Evolutionary conservation across 2,888 invertebrate species (phyloP).

Genomic region (Hymenopus coronatus): DNA sequence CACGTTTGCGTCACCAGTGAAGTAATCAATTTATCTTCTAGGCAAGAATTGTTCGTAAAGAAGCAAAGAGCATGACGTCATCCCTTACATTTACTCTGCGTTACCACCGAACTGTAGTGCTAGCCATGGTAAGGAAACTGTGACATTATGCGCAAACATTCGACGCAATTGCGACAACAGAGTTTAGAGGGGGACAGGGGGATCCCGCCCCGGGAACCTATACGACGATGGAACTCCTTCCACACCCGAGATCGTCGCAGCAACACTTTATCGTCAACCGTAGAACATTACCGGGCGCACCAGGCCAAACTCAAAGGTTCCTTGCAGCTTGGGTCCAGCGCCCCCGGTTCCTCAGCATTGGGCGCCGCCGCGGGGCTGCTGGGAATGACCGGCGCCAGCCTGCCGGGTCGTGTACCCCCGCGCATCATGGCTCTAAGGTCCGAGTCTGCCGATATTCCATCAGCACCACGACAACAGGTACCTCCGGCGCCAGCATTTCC

Average conservation of each 20-base stretch:
- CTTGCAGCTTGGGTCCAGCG: not conserved
- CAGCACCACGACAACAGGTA: slow-evolving; percentile 40
- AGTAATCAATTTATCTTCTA: not conserved
- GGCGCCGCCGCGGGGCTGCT: slow-evolving; percentile 10
- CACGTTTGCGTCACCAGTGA: no score
- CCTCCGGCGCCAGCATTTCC: slow-evolving; percentile 33
- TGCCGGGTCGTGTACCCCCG: slow-evolving; percentile 2
- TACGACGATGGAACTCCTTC: slow-evolving; percentile 52
- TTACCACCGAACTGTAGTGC: not conserved
- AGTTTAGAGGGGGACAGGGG: slow-evolving; percentile 35
- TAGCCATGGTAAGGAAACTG: not conserved
- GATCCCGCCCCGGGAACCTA: slow-evolving; percentile 42
- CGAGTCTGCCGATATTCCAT: slow-evolving; percentile 36
- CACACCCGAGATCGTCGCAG: slow-evolving; percentile 40
- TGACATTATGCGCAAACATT: slow-evolving; percentile 46
- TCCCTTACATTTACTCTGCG: not conserved
- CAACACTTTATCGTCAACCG: slow-evolving; percentile 11
- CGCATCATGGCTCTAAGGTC: slow-evolving; percentile 32
- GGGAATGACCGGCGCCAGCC: not conserved
- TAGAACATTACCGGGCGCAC: slow-evolving; percentile 20
- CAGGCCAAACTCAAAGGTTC: slow-evolving; percentile 9
- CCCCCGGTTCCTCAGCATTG: not conserved
- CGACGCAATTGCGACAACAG: slow-evolving; percentile 41
- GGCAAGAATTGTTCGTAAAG: not conserved
- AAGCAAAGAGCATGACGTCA: not conserved